These are phyloP conservation scores for Coranthus polyacanthus DNA, from an alignment of 2,797 vertebrate species.

Conservation along the genomic window DNA sequence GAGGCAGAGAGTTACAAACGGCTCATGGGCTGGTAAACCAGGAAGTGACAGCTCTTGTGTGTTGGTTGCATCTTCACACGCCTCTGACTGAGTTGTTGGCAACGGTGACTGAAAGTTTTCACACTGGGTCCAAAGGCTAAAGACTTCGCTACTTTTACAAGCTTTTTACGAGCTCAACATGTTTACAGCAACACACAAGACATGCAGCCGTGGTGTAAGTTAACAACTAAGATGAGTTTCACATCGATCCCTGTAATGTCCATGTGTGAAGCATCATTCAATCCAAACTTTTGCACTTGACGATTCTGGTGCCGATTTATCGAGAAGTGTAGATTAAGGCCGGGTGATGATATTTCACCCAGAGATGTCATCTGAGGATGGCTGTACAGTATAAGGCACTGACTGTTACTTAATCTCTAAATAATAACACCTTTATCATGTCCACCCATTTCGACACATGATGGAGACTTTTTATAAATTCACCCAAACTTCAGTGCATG, in stretches of 20 bases:
- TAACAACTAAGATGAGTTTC: background rate
- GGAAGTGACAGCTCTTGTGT: conserved; percentile 17
- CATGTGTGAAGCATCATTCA: too few relatives aligned
- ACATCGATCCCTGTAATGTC: too few relatives aligned
- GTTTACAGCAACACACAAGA: background rate
- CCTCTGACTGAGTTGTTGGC: background rate
- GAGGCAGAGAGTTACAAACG: conserved; percentile 45
- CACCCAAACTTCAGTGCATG: background rate
- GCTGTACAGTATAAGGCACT: background rate
- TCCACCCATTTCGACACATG: background rate
- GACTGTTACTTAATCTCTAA: background rate
- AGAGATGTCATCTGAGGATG: background rate
- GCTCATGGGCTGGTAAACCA: background rate
- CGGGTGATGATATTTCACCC: background rate
- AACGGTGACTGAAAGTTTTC: background rate
- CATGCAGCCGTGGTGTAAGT: too few relatives aligned
- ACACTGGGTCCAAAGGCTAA: conserved; percentile 11
- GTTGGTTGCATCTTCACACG: conserved; percentile 14
- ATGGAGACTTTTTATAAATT: background rate
- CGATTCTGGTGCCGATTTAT: too few relatives aligned
- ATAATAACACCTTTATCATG: background rate
- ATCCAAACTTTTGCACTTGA: background rate
- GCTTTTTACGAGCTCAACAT: background rate
- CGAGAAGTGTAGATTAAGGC: background rate
- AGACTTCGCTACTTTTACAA: background rate